Base-by-base conservation (phyloP, 2,797 vertebrate species). In the Cheracebus regulus region DNA sequence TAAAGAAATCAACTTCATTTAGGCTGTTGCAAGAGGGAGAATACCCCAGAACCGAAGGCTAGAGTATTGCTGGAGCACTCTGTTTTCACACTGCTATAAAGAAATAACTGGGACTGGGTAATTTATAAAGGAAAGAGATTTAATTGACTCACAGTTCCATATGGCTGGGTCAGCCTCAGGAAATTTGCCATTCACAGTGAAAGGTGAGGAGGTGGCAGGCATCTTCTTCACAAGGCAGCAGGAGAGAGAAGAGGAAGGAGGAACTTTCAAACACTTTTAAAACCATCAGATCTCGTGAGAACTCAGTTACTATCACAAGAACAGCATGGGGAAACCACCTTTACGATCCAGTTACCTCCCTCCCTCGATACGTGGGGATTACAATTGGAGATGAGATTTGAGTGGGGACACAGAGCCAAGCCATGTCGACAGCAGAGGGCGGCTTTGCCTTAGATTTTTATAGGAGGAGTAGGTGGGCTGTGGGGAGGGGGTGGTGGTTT, bases 391-490 rank as follows among this genome's bases (percentile, higher is more conserved):
- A 67, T 67, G 30, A 67, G 30, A 67, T 67, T 67, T 67, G 61
- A 30, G 30, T 67, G 61, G 30, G 15, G 28, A 67, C 61, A n/a
- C 61, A 67, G 61, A 67, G 30, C 61, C 30, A n/a, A 67, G 17
- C 30, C 1, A 1, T 67, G 33, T 67, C 30, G n/a, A n/a, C 4
- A 33, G 15, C 61, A 7, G 81, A 28, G 19, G 22, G 48, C 22
- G 58, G 46, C 52, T 79, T 80, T 83, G 70, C 30, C 30, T 72
- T 50, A 20, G 33, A 36, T 24, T 94, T 94, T 79, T 70, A 24
- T 41, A 12, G 36, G 55, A 55, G 14, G 30, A 52, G 2, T 55
- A 28, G 17, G 36, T 30, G 55, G 70, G 24, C 30, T 81, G 46
- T 11, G 70, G 8, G 26, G 33, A 76, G 8, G 26, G 33, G n/a